Conservation (phyloP, 2,113 vertebrate genomes). For the Nothoprocta perdicaria region DNA sequence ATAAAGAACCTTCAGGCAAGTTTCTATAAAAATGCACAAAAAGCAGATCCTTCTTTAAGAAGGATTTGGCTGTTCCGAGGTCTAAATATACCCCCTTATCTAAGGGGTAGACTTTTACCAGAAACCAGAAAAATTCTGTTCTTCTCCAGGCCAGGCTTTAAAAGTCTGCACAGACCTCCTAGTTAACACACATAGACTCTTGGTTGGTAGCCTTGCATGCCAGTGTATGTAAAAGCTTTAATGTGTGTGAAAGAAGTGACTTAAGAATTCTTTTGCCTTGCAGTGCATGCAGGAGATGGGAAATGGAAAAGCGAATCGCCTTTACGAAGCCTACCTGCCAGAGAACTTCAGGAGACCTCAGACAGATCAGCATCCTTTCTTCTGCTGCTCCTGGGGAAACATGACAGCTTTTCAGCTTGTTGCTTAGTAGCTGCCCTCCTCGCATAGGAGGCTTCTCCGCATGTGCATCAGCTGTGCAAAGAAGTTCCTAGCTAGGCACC, state of each 20-base stretch:
- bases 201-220: not conserved
- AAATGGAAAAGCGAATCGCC: constrained; percentile 92
- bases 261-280: not conserved
- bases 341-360: constrained; percentile 94
- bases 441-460: not conserved
- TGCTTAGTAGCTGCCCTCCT: not conserved
- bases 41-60: not conserved
- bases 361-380: constrained; percentile 90
- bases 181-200: not conserved
- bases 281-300: constrained; percentile 99
- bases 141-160: not conserved
- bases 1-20: not conserved
- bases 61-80: too few relatives aligned
- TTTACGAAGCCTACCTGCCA: constrained; percentile 95
- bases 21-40: not conserved
- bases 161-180: rapidly evolving
- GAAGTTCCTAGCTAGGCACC: not conserved
- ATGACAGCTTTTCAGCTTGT: not conserved
- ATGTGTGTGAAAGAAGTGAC: rapidly evolving
- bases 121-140: not conserved
- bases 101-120: not conserved
- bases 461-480: not conserved
- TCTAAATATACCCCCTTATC: not conserved
- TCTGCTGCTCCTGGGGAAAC: not conserved
- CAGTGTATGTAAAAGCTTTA: not conserved